Conservation (phyloP, 2,113 vertebrate species). For the Dipodomys stephensi region DNA sequence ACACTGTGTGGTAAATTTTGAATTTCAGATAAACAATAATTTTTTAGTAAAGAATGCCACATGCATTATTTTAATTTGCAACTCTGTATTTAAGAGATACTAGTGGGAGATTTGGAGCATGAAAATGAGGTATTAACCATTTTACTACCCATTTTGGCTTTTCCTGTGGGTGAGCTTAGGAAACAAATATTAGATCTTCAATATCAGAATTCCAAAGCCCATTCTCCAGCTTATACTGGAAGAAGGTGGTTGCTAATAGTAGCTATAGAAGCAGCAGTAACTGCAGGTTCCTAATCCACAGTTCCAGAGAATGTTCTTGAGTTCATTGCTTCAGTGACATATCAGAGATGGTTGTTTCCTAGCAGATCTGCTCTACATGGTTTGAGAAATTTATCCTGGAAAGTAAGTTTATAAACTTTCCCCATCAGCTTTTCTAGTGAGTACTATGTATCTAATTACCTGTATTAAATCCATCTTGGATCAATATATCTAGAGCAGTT, state of each 20-base stretch:
- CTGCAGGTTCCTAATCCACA: not conserved
- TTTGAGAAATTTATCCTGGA: constrained; percentile 13
- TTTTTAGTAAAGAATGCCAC: not conserved
- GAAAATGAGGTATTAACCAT: not conserved
- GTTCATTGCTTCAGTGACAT: not conserved
- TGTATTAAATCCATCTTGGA: constrained; percentile 10
- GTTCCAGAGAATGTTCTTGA: not conserved
- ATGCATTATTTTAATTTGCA: constrained; percentile 15
- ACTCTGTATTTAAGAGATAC: not conserved
- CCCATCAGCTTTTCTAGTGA: not conserved
- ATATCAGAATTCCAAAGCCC: not conserved
- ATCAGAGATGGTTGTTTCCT: not conserved
- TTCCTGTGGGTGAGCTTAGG: not conserved
- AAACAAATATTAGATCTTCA: not conserved
- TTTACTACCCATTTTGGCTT: not conserved
- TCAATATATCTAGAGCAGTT: not conserved
- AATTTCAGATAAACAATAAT: constrained; percentile 26
- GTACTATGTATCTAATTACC: not conserved
- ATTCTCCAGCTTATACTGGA: not conserved
- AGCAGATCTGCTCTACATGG: not conserved
- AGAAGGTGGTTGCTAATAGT: not conserved
- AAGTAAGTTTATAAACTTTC: not conserved
- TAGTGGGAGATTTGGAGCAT: constrained; percentile 16
- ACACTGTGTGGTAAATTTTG: not conserved
- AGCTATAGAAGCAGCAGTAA: not conserved